A percentile compares a stretch with the other conserved stretches of the same genome.
Evolutionary conservation across 2,888 invertebrate genomes (phyloP).

Genomic region (Temnothorax rugatulus): DNA sequence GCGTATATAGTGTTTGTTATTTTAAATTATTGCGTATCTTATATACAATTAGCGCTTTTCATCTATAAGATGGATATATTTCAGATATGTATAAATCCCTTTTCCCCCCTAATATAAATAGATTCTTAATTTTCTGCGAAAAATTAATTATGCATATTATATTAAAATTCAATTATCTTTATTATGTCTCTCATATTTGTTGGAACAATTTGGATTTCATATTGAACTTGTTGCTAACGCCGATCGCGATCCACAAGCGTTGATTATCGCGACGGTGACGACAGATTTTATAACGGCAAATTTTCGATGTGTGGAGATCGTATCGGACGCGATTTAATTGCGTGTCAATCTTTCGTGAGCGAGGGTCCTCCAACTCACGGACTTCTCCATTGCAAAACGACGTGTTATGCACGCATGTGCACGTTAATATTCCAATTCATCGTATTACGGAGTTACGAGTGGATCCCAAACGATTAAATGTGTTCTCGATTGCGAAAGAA

Average conservation of each 20-base stretch:
- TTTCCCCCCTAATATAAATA: neutral
- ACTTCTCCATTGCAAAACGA: constrained; percentile 17
- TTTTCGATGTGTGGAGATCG: neutral
- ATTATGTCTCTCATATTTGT: neutral
- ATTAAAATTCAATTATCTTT: neutral
- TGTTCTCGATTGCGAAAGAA: neutral
- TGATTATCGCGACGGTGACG: neutral
- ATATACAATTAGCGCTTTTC: neutral
- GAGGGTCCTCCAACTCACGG: constrained; percentile 27
- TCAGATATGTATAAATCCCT: neutral
- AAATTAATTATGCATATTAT: neutral
- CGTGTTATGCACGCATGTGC: neutral
- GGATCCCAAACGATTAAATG: neutral
- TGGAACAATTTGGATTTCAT: neutral
- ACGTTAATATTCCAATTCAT: constrained; percentile 23
- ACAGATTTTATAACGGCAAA: constrained; percentile 5
- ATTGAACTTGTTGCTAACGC: neutral
- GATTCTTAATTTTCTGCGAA: neutral
- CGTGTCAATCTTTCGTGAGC: constrained; percentile 38
- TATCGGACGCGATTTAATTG: constrained; percentile 40
- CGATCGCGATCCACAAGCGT: neutral
- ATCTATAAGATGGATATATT: neutral
- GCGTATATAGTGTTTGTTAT: neutral
- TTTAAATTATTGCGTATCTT: neutral
- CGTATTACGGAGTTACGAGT: neutral